Evolutionary conservation across 2,113 vertebrate genomes (phyloP).

Genomic region (Gopherus flavomarginatus): DNA sequence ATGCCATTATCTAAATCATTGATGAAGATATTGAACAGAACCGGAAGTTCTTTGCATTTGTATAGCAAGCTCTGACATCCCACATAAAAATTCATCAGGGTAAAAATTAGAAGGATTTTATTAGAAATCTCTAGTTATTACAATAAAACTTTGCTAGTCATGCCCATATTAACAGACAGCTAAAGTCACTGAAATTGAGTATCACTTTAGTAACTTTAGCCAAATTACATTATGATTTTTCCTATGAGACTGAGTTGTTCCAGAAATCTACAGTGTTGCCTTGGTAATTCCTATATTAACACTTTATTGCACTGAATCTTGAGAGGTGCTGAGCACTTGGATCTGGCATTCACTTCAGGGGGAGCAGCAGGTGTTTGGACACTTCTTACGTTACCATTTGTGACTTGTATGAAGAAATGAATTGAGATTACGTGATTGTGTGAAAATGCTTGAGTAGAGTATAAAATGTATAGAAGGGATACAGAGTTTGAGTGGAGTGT

Average conservation of each 20-base stretch:
- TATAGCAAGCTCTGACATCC: neutral
- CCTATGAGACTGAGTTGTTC: neutral
- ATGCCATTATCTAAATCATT: no score
- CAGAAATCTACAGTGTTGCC: neutral
- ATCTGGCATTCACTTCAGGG: no score
- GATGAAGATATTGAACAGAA: no score
- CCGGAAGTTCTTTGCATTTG: neutral
- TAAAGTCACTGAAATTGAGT: neutral
- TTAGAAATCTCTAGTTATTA: neutral
- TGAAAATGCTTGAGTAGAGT: neutral
- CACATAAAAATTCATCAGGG: neutral
- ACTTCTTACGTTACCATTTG: fast-evolving
- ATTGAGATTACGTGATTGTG: neutral
- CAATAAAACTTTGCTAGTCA: neutral
- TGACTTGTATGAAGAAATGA: neutral
- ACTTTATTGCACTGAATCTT: neutral
- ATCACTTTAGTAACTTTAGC: neutral
- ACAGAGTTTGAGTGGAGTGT: neutral
- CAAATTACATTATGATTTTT: neutral
- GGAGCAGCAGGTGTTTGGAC: fast-evolving
- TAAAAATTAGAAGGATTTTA: neutral
- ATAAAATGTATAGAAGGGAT: neutral
- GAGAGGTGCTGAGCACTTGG: neutral
- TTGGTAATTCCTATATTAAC: neutral
- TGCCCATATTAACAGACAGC: neutral